Evolutionary conservation across 2,797 vertebrate species (phyloP).

Genomic region (Picus viridis): DNA sequence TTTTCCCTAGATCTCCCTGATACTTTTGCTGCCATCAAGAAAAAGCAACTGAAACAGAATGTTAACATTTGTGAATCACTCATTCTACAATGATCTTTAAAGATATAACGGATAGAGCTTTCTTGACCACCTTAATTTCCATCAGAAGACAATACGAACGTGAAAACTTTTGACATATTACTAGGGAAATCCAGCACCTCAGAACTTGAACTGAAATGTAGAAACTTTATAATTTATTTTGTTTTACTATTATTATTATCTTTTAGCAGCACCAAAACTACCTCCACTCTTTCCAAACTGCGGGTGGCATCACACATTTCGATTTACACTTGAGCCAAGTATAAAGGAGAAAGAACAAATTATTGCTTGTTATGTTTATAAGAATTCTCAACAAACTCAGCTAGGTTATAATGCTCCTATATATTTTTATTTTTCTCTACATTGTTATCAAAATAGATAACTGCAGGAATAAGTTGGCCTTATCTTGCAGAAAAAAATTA

Average conservation of each 20-base stretch:
- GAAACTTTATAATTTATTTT: neutral
- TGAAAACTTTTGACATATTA: neutral
- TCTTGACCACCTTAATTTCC: neutral
- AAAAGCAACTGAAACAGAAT: neutral
- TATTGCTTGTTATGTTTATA: neutral
- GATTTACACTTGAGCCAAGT: neutral
- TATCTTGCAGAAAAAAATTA: slow-evolving; percentile 1
- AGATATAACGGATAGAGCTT: neutral
- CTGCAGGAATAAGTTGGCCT: neutral
- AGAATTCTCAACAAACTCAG: neutral
- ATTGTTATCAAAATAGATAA: slow-evolving; percentile 12
- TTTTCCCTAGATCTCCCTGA: neutral
- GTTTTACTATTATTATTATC: neutral
- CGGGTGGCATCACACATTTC: neutral
- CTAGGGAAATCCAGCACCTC: neutral
- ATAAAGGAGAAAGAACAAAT: neutral
- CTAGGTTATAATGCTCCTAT: neutral
- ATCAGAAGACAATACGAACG: neutral
- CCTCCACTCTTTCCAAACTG: neutral
- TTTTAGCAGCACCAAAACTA: neutral
- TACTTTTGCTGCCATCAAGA: neutral
- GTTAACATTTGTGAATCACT: neutral
- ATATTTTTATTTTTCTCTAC: neutral
- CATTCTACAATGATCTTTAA: neutral
- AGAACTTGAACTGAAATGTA: neutral